Evolutionary conservation across 2,113 vertebrate genomes (phyloP), one percentile per base, ranked within the genome.

Genomic region (Uria aalge): DNA sequence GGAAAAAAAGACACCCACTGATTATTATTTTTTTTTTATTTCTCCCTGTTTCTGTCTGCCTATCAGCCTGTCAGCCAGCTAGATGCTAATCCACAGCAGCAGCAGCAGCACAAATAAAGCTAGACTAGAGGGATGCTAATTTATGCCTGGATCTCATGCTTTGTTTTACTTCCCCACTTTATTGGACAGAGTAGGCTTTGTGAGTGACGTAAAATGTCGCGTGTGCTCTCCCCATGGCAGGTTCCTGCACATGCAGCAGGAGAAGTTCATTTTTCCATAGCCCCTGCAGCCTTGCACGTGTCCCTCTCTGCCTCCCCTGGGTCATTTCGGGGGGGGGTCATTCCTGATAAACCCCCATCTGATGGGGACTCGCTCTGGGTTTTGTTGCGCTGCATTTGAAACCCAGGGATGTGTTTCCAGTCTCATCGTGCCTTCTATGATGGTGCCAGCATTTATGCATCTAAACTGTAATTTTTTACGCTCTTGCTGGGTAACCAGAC

Each of bases 181-280:
- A 97, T 96, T 97, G 96, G 97, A 95, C 91, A 91, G 96, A 93
- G 83, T 81, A 96, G 92, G 96, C 96, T 96, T 96, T 97, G 95
- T 96, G 96, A 96, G 94, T 96, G 97, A 97, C 92, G 95, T 97
- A 93, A 94, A 95, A 95, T 87, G 92, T 94, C 76, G 88, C 53
- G 85, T 97, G 86, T 90, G 68, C 90, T 96, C 96, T 97, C 94
- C 94, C 94, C 74, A 96, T 96, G 96, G 96, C 94, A 94, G 96
- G 91, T 96, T 95, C 34, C 80, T 93, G 95, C 92, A 96, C 95
- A 95, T 94, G 96, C 96, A 92, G 90, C n/a, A 4, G 78, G 50
- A 94, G 87, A 96, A 96, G 90, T 96, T 94, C 63, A 84, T 97
- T 96, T 94, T 73, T 94, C 68, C 8, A 3, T 84, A 88, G 88